phyloP scores from a whole-genome alignment of 1,140 invertebrate genomes.

The Solen grandis region DNA sequence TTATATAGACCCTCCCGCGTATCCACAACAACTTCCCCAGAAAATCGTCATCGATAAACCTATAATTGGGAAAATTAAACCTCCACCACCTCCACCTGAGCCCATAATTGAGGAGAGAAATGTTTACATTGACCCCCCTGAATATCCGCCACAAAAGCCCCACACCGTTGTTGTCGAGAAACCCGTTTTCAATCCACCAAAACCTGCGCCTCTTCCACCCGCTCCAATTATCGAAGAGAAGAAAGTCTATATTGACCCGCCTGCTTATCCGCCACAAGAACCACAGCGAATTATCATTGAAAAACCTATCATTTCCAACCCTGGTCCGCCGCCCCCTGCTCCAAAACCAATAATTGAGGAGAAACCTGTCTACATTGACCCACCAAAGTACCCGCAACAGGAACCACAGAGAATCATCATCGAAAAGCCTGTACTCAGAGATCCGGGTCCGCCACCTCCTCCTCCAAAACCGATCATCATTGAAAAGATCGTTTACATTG shows the following conservation, averaged over 20 bases:
- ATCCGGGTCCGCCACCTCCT: constrained; percentile 28
- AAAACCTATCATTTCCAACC: constrained; percentile 25
- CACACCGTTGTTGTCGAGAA: constrained; percentile 38
- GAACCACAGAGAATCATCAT: constrained; percentile 42
- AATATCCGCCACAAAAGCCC: constrained; percentile 33
- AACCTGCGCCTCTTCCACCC: constrained; percentile 36
- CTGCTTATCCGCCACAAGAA: constrained; percentile 15
- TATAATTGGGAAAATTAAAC: neutral
- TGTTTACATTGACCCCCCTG: constrained; percentile 25
- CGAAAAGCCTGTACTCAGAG: constrained; percentile 32
- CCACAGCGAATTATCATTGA: constrained; percentile 36
- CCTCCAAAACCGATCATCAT: constrained; percentile 36
- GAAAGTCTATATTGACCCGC: constrained; percentile 23
- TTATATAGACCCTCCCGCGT: constrained; percentile 14
- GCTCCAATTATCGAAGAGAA: constrained; percentile 25
- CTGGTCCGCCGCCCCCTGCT: constrained; percentile 11
- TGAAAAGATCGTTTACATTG: constrained; percentile 43
- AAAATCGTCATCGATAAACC: constrained; percentile 40
- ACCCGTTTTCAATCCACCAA: constrained; percentile 34
- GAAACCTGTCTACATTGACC: constrained; percentile 11
- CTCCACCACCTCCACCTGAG: constrained; percentile 12
- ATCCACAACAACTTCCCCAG: constrained; percentile 24
- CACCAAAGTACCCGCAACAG: neutral
- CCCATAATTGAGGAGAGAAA: constrained; percentile 11
- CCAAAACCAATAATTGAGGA: constrained; percentile 37